These are phyloP conservation scores for Bombylius discolor DNA, from an alignment of 2,888 invertebrate species.

Conservation along the genomic window DNA sequence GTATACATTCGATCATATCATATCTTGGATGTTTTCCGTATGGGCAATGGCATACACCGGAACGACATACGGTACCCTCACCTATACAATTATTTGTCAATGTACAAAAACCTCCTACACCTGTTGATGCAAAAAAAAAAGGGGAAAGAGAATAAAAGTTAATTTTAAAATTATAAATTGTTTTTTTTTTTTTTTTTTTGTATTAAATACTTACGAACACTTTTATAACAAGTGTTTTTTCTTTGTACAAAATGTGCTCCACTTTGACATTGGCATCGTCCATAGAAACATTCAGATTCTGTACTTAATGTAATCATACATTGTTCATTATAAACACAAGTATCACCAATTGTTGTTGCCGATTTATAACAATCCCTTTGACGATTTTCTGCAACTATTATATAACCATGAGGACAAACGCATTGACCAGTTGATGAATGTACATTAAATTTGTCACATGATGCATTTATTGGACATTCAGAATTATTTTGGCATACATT, in stretches of 20 bases:
- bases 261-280: conserved; percentile 27
- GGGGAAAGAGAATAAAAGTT: background rate
- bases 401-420: conserved; percentile 19
- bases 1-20: conserved; percentile 26
- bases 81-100: conserved; percentile 31
- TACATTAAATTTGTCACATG: conserved; percentile 14
- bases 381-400: conserved; percentile 14
- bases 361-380: conserved; percentile 20
- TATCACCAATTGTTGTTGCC: conserved; percentile 26
- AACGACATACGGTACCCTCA: conserved; percentile 26
- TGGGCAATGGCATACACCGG: conserved; percentile 29
- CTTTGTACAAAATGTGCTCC: conserved; percentile 26
- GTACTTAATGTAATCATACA: conserved; percentile 29
- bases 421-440: conserved; percentile 18
- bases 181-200: background rate
- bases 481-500: conserved; percentile 13
- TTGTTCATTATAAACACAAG: conserved; percentile 29
- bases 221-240: conserved; percentile 30
- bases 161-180: background rate
- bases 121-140: conserved; percentile 17
- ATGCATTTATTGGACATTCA: conserved; percentile 16
- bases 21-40: conserved; percentile 26
- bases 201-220: conserved; percentile 24
- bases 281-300: conserved; percentile 28
- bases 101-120: conserved; percentile 26